These are phyloP conservation scores for Tipula confusa DNA, from an alignment of 2,888 invertebrate species.

Conservation along the genomic window DNA sequence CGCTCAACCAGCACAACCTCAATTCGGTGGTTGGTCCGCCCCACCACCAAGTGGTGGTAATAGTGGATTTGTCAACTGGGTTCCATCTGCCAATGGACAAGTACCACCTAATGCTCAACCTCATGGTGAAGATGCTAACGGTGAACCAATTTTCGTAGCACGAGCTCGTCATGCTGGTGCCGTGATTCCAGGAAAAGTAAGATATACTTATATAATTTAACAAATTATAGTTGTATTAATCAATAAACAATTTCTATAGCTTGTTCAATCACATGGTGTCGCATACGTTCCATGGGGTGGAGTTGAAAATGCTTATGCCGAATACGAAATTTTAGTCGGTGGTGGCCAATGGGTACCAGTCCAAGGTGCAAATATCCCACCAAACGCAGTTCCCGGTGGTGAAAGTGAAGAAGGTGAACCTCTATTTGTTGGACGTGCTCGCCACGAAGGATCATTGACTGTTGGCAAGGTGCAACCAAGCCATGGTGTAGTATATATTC, in stretches of 20 bases:
- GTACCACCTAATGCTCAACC: conserved; percentile 68
- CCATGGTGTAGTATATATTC: conserved; percentile 77
- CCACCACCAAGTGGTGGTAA: conserved; percentile 36
- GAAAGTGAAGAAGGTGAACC: conserved; percentile 74
- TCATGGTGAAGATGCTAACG: conserved; percentile 61
- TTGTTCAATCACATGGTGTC: conserved; percentile 63
- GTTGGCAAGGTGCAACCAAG: conserved; percentile 81
- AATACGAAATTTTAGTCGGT: conserved; percentile 65
- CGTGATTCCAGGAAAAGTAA: conserved; percentile 70
- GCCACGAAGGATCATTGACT: conserved; percentile 71
- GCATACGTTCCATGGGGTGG: conserved; percentile 77
- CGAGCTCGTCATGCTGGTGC: conserved; percentile 67
- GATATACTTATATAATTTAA: neutral
- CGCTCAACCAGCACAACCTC: conserved; percentile 29
- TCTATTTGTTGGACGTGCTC: conserved; percentile 70
- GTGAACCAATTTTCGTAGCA: conserved; percentile 62
- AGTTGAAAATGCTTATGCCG: conserved; percentile 59
- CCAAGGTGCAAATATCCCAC: conserved; percentile 64
- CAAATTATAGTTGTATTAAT: neutral
- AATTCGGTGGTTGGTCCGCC: conserved; percentile 28
- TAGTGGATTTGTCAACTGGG: conserved; percentile 54
- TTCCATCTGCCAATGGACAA: conserved; percentile 57
- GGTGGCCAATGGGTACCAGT: conserved; percentile 66
- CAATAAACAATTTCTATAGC: neutral
- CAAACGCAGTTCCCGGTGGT: conserved; percentile 68